phyloP scores from a whole-genome alignment of 2,888 invertebrate species.

The Nomada hirtipes region DNA sequence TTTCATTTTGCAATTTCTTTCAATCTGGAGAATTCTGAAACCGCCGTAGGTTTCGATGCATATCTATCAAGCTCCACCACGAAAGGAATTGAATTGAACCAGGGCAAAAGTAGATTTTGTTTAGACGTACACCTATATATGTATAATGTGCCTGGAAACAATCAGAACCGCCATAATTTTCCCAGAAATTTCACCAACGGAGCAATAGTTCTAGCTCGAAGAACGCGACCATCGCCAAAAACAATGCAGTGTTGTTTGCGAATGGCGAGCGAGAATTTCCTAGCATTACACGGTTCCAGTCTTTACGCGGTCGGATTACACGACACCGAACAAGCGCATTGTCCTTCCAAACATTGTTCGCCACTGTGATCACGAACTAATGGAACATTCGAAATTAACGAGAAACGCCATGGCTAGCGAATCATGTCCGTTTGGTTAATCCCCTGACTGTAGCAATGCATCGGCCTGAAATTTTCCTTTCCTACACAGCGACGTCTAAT shows the following conservation, averaged over 20 bases:
- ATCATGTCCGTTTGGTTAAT: slow-evolving; percentile 46
- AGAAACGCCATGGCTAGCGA: slow-evolving; percentile 17
- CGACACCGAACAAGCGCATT: slow-evolving; percentile 33
- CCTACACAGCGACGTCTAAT: slow-evolving; percentile 16
- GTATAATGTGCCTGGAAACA: not conserved
- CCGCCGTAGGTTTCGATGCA: too few relatives aligned
- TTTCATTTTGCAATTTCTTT: not conserved
- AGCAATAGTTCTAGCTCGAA: not conserved
- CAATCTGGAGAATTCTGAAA: too few relatives aligned
- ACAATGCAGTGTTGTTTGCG: slow-evolving; percentile 38
- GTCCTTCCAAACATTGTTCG: slow-evolving; percentile 17
- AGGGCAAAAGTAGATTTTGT: too few relatives aligned
- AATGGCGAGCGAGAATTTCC: slow-evolving; percentile 29
- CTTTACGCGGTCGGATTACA: slow-evolving; percentile 61
- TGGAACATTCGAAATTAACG: slow-evolving; percentile 62
- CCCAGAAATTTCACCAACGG: not conserved
- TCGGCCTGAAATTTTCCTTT: slow-evolving; percentile 17
- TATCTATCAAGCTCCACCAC: too few relatives aligned
- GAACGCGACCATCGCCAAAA: slow-evolving; percentile 33
- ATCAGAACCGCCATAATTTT: not conserved
- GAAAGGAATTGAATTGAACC: too few relatives aligned
- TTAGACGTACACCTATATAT: too few relatives aligned
- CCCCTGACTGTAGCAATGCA: not conserved
- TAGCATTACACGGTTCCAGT: slow-evolving; percentile 50
- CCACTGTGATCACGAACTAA: slow-evolving; percentile 58